Evolutionary conservation across 2,797 vertebrate genomes (phyloP), one percentile per base, ranked within the genome.

Genomic region (Catharus ustulatus): DNA sequence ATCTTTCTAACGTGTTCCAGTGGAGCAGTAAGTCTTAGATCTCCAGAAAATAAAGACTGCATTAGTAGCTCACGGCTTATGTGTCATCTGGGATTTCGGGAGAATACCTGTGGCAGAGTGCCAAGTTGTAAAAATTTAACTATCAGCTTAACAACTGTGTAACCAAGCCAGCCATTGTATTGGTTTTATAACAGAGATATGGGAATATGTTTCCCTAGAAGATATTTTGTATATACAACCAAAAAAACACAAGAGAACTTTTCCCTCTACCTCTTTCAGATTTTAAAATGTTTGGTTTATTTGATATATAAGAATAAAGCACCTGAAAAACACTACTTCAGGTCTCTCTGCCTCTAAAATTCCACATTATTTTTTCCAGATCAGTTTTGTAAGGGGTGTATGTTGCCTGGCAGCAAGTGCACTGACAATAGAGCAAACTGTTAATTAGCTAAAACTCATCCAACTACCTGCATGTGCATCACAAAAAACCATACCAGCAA

Each of bases 261-360:
- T 38, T 94, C 84, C 66, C 7, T 72, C 62, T 42, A 30, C 18
- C 24, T 59, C 74, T 86, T 87, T 42, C 11, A 9, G 66, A 75
- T 82, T 90, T 84, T 90, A 92, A 93, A 84, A 69, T 34, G 81
- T 36, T 87, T 94, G 43, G n/a, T 96, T 95, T 78, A 64, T 78
- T 43, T 92, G 79, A 92, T 71, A 81, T 80, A 14, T 51, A 88
- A 78, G 48, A 89, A 85, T 64, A 40, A 89, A 85, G 58, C 43
- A 84, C 30, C 18, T 48, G 23, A 71, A 85, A 90, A 91, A 69
- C 58, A 67, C 55, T 52, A 36, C 22, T 89, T 83, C 67, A 77
- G 36, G 42, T n/a, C 13, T 61, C 30, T 85, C 5, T n/a, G 62
- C 62, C 71, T 85, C 49, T 52, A 67, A 85, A 80, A 73, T 30